phyloP scores from a whole-genome alignment of 2,888 invertebrate genomes.

The Actias luna region DNA sequence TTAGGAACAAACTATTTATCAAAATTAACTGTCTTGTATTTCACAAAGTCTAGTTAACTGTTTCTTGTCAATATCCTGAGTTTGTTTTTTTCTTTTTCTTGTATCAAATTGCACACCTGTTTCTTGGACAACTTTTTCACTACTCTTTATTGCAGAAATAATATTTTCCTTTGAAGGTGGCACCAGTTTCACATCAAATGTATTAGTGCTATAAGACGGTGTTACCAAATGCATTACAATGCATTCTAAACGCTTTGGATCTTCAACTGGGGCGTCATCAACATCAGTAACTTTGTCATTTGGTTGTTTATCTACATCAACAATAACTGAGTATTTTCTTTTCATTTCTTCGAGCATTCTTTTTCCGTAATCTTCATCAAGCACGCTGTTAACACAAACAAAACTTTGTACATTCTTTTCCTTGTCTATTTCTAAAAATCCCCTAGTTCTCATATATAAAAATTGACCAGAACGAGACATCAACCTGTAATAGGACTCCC shows the following conservation, averaged over 20 bases:
- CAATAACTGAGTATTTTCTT: conserved; percentile 87
- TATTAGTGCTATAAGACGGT: conserved; percentile 56
- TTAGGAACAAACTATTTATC: conserved; percentile 43
- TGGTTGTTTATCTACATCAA: conserved; percentile 74
- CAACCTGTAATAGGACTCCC: conserved; percentile 93
- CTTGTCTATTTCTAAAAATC: conserved; percentile 91
- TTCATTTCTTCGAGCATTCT: conserved; percentile 90
- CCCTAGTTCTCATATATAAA: conserved; percentile 91
- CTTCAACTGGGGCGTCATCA: conserved; percentile 83
- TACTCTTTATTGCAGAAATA: conserved; percentile 72
- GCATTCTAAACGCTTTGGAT: conserved; percentile 86
- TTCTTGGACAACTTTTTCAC: conserved; percentile 71
- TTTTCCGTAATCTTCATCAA: conserved; percentile 88
- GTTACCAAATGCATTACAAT: conserved; percentile 86
- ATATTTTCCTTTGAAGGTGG: conserved; percentile 75
- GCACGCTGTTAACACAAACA: conserved; percentile 91
- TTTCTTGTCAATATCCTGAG: conserved; percentile 52
- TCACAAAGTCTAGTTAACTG: conserved; percentile 59
- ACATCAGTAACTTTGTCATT: conserved; percentile 38
- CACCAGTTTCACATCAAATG: conserved; percentile 66
- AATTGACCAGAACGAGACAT: conserved; percentile 91
- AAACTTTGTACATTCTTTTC: conserved; percentile 91
- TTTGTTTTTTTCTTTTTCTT: conserved; percentile 65
- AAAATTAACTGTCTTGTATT: conserved; percentile 35
- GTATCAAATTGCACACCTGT: conserved; percentile 70